Evolutionary conservation across 2,888 invertebrate genomes (phyloP).

Genomic region (Hermaeophaga mercurialis): DNA sequence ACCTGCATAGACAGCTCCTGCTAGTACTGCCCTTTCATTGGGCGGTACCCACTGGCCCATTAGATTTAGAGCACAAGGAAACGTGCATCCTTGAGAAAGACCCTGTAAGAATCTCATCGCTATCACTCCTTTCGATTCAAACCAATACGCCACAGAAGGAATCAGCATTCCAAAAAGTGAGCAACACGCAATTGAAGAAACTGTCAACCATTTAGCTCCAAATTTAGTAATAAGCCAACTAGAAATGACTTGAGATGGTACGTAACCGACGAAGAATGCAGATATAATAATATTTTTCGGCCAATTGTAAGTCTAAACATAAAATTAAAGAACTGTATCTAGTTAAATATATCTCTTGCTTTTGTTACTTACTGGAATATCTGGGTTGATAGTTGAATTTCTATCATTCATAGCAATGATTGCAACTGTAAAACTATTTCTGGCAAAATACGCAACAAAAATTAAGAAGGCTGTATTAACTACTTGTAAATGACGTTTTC

Average conservation of each 20-base stretch:
- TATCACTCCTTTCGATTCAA: conserved; percentile 68
- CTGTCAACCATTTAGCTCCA: conserved; percentile 76
- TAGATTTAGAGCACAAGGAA: conserved; percentile 73
- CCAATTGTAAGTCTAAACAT: conserved; percentile 58
- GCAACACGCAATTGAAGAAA: conserved; percentile 63
- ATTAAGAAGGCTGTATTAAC: conserved; percentile 26
- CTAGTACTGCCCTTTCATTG: conserved; percentile 71
- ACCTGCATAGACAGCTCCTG: conserved; percentile 70
- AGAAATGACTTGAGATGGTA: conserved; percentile 72
- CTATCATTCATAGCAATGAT: conserved; percentile 37
- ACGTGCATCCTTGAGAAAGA: conserved; percentile 73
- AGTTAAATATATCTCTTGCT: no score
- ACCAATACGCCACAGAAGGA: conserved; percentile 70
- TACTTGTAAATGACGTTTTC: conserved; percentile 31
- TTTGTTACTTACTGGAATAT: conserved; percentile 20
- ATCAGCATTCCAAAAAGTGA: conserved; percentile 69
- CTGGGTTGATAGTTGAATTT: conserved; percentile 29
- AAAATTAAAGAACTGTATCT: not conserved
- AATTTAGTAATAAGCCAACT: conserved; percentile 73
- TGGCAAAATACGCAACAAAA: conserved; percentile 33
- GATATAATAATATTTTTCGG: conserved; percentile 65
- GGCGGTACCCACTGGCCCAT: conserved; percentile 79
- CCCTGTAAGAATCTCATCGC: conserved; percentile 74
- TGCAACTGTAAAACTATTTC: conserved; percentile 33
- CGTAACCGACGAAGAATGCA: conserved; percentile 83